phyloP scores from a whole-genome alignment of 2,797 vertebrate species.

The Pampus argenteus region DNA sequence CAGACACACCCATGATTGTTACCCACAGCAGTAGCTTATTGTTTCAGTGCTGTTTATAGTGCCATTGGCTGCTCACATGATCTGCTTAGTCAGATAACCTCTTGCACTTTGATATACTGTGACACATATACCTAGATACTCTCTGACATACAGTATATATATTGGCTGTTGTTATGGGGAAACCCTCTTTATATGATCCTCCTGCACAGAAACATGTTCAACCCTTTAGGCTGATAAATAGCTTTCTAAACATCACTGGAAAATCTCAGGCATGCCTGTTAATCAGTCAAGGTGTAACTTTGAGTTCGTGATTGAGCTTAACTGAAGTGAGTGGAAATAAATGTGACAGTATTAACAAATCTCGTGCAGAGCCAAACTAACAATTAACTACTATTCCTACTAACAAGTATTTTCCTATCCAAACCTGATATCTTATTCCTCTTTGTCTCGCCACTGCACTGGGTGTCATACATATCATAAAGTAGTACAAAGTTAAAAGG shows the following conservation, averaged over 20 bases:
- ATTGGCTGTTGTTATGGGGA: neutral
- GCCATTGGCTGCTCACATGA: too few relatives aligned
- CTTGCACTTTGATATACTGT: neutral
- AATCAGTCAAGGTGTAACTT: too few relatives aligned
- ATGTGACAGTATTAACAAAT: too few relatives aligned
- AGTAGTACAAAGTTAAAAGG: too few relatives aligned
- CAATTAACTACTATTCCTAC: too few relatives aligned
- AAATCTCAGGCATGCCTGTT: constrained; percentile 4
- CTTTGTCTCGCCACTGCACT: too few relatives aligned
- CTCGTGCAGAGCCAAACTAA: too few relatives aligned
- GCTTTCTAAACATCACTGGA: neutral
- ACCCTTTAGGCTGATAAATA: neutral
- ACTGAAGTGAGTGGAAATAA: too few relatives aligned
- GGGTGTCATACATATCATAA: too few relatives aligned
- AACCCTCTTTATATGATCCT: neutral
- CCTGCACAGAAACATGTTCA: neutral
- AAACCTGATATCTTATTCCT: too few relatives aligned
- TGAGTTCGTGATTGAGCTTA: too few relatives aligned
- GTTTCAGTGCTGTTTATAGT: neutral
- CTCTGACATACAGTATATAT: neutral
- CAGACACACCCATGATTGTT: neutral
- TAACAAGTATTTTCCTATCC: too few relatives aligned
- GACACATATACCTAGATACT: neutral
- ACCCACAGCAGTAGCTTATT: constrained; percentile 2
- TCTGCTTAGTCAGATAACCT: constrained; percentile 11